Base-by-base conservation (phyloP, 1,140 invertebrate genomes). In the Listronotus oregonensis region DNA sequence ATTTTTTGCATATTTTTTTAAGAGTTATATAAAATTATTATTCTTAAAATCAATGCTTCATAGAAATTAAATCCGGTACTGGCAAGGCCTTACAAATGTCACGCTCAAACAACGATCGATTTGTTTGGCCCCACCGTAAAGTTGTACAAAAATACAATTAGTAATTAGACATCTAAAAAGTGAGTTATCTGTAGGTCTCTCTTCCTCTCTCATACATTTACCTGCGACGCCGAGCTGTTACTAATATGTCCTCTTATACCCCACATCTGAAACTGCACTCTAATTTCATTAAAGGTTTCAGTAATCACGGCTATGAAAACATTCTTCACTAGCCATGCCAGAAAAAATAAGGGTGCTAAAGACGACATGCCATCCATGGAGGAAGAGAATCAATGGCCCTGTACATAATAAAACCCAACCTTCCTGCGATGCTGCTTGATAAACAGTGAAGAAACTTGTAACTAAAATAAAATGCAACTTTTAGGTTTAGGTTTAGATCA, bases 341-440 rank as follows among this genome's bases (percentile, higher is more conserved):
- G 81, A 77, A 99, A 99, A 81, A 99, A 99, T 98, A 66, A 96
- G 96, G n/a, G n/a, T n/a, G n/a, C n/a, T 83, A 93, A 99, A 80
- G 99, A 99, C 64, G 99, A 86, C 31, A 96, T 2, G 97, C 95
- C 71, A 95, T 87, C 93, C 96, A 99, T 0, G 94, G 91, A 6
- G 96, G 95, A 54, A 99, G 80, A 66, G 95, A 97, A 82, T 99
- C 98, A 58, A 98, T 95, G 5, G 97, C 95, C 67, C 96, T 86
- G 76, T 99, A 99, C 95, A 99, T 98, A 62, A 99, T 95, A 98
- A 99, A 2, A 99, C 97, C 98, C 98, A 99, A 31, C 98, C 98
- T 84, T 99, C 98, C 81, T 99, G 97, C 1, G 96, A 98, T 15
- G 96, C 95, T 4, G 97, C 96, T 83, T 99, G 95, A 78, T 99